Evolutionary conservation across 2,113 vertebrate species (phyloP), one percentile per base, ranked within the genome.

Genomic region (Cariama cristata): DNA sequence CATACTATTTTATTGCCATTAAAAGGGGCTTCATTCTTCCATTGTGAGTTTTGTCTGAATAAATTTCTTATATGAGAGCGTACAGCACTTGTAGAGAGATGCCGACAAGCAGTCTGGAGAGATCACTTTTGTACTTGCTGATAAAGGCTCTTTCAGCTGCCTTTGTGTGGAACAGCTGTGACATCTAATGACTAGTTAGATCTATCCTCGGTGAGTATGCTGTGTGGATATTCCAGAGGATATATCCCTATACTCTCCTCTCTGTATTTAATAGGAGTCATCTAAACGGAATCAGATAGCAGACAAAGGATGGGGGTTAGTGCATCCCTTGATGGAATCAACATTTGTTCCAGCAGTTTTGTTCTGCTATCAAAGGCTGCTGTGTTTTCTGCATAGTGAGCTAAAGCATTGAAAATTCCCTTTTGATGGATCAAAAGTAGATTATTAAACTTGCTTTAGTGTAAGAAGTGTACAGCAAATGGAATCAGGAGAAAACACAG

Each of bases 101-200:
- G 74, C 91, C 58, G 74, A 95, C 92, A 93, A 97, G 85, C 90
- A 93, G 71, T 90, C 90, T 96, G 95, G 86, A 88, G 83, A 97
- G 86, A 88, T 89, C 77, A 91, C 95, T 97, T 94, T 97, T 96
- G 79, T 97, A 90, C 90, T 95, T 98, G 96, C 95, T 97, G 95
- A 95, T 97, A 97, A 97, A 98, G 93, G 94, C 97, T 97, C 97
- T 98, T 98, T 97, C 96, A 98, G 97, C 97, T 98, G 96, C 96
- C 92, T 96, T 91, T 98, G 95, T 97, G 94, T 77, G 89, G 93
- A 97, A 96, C 92, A 98, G 94, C 98, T 98, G 92, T 96, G 87
- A 97, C 88, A 93, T 94, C 92, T 97, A 93, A 97, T 92, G 94
- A 40, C 93, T 97, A 96, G 64, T 95, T 95, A 95, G 96, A 66